Evolutionary conservation across 2,113 vertebrate genomes (phyloP).

Genomic region (Verasper variegatus): DNA sequence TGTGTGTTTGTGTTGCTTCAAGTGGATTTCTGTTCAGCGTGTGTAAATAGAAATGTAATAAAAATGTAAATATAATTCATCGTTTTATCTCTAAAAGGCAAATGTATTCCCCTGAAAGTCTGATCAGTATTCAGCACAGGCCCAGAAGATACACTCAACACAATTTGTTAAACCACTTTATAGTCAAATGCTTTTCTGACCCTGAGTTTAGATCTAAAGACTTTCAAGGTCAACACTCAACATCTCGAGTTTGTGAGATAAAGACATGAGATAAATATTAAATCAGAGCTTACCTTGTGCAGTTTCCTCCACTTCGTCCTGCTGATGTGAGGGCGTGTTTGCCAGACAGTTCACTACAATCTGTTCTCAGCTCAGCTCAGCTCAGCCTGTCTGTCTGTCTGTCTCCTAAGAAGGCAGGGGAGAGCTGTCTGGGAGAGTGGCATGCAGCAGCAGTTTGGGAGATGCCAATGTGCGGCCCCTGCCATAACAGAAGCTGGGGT

Average conservation of each 20-base stretch:
- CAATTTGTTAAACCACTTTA: conserved; percentile 57
- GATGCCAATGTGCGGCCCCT: conserved; percentile 69
- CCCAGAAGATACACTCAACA: conserved; percentile 8
- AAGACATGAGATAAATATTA: conserved; percentile 41
- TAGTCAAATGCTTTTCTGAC: conserved; percentile 53
- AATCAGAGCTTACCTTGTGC: conserved; percentile 66
- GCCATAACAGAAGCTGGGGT: conserved; percentile 78
- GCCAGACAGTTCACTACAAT: conserved; percentile 44
- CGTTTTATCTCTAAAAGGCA: conserved; percentile 40
- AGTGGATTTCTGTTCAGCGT: not conserved
- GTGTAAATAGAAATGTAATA: conserved; percentile 18
- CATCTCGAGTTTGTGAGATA: conserved; percentile 42
- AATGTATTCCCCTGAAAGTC: conserved; percentile 11
- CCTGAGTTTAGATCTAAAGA: conserved; percentile 46
- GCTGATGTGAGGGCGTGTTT: conserved; percentile 51
- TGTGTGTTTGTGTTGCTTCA: conserved; percentile 22
- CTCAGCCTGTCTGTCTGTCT: conserved; percentile 54
- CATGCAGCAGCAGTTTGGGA: conserved; percentile 66
- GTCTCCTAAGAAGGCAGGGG: conserved; percentile 52
- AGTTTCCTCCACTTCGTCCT: conserved; percentile 46
- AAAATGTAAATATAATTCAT: conserved; percentile 37
- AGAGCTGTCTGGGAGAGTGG: conserved; percentile 56
- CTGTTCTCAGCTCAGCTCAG: conserved; percentile 55
- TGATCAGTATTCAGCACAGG: conserved; percentile 42
- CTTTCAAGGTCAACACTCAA: conserved; percentile 63